Conservation (phyloP, 64 coral and sea anemone species). For the Montipora sp. region DNA sequence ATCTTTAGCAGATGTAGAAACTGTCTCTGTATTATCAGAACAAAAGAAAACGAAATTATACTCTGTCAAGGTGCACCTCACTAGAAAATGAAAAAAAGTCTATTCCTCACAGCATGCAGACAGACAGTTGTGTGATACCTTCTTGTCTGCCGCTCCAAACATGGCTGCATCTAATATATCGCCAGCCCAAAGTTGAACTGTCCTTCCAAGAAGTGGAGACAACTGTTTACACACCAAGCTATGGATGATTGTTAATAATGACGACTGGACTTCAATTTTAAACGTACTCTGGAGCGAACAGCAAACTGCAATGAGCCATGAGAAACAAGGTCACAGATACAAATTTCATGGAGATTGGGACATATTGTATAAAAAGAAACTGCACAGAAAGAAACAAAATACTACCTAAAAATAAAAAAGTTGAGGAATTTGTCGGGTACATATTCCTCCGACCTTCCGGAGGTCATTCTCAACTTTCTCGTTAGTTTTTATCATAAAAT, state of each 20-base stretch:
- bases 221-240: neutral
- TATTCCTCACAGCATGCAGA: neutral
- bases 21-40: neutral
- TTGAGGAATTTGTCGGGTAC: too few relatives aligned
- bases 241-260: neutral
- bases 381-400: too few relatives aligned
- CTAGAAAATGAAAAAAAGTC: too few relatives aligned
- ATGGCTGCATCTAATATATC: slow-evolving; percentile 7
- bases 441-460: too few relatives aligned
- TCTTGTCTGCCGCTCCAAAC: slow-evolving; percentile 14
- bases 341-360: too few relatives aligned
- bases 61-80: too few relatives aligned
- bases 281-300: neutral
- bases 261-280: slow-evolving; percentile 10
- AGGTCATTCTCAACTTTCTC: too few relatives aligned
- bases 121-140: slow-evolving; percentile 6
- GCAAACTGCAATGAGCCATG: neutral
- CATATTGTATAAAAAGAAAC: too few relatives aligned
- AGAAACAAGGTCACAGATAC: neutral
- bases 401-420: too few relatives aligned
- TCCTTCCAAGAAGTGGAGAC: neutral
- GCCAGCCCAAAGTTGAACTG: slow-evolving; percentile 33
- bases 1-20: neutral
- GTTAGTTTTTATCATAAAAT: too few relatives aligned
- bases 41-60: neutral